Evolutionary conservation across 1,140 invertebrate species (phyloP).

Genomic region (Conus ventricosus): DNA sequence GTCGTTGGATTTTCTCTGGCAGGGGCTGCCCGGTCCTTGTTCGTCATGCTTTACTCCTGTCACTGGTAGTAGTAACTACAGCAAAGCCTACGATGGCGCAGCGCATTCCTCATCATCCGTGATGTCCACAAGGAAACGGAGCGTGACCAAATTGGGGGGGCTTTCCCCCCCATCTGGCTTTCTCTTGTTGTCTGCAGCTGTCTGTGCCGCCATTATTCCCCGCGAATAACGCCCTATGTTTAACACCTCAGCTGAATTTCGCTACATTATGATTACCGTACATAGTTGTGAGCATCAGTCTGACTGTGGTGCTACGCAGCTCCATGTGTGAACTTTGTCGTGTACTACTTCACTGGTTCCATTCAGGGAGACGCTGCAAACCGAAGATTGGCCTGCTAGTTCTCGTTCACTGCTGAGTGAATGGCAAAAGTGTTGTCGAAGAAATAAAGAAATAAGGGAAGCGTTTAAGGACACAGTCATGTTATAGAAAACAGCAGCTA

Average conservation of each 20-base stretch:
- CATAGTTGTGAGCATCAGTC: no score
- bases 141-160: slow-evolving; percentile 12
- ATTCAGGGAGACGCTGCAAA: not conserved
- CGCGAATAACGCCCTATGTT: not conserved
- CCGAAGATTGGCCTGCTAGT: not conserved
- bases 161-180: not conserved
- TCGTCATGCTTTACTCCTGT: not conserved
- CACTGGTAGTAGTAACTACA: not conserved
- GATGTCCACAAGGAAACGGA: not conserved
- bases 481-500: no score
- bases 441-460: no score
- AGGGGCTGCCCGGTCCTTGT: slow-evolving; percentile 5
- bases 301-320: not conserved
- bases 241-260: not conserved
- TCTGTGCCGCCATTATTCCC: not conserved
- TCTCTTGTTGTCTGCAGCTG: not conserved
- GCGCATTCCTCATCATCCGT: not conserved
- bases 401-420: no score
- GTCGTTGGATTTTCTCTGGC: not conserved
- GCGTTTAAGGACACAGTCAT: no score
- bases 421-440: no score
- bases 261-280: not conserved
- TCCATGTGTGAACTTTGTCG: no score
- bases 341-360: not conserved
- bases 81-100: not conserved